These are phyloP conservation scores for Oscheius sp. DNA, from an alignment of 2,888 invertebrate genomes.

Conservation along the genomic window DNA sequence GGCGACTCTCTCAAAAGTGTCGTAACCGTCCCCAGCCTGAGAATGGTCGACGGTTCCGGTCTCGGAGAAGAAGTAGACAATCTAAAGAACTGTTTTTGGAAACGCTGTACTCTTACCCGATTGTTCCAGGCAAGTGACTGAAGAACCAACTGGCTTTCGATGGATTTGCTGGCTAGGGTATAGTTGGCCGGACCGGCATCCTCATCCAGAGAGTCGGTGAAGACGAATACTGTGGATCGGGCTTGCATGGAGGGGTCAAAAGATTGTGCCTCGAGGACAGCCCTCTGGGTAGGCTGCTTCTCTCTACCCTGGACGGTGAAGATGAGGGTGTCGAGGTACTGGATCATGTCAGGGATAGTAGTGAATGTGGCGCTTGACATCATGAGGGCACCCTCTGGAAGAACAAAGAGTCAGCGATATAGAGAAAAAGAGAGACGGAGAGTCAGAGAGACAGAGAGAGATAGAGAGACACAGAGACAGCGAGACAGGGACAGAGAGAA, in stretches of 20 bases:
- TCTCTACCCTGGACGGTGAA: constrained; percentile 17
- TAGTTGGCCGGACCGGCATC: constrained; percentile 20
- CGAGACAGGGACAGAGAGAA: too few relatives aligned
- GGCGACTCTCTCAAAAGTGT: constrained; percentile 5
- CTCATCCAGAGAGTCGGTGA: constrained; percentile 13
- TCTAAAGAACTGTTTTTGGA: not conserved
- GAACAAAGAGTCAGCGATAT: not conserved
- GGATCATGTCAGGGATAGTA: not conserved
- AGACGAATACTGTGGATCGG: constrained; percentile 18
- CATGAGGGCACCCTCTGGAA: constrained; percentile 9
- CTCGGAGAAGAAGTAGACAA: constrained; percentile 17
- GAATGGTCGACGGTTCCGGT: not conserved
- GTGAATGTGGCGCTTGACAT: constrained; percentile 4
- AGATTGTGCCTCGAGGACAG: constrained; percentile 11
- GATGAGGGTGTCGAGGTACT: constrained; percentile 13
- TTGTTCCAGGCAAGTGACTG: constrained; percentile 23
- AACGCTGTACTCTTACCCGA: not conserved
- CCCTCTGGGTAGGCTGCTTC: constrained; percentile 26
- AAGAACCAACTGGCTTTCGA: constrained; percentile 13
- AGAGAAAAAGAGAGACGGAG: not conserved
- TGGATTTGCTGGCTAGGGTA: not conserved
- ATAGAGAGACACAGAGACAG: too few relatives aligned
- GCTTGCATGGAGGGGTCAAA: constrained; percentile 11
- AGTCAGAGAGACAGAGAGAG: too few relatives aligned
- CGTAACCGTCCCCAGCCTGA: not conserved